Base-by-base conservation (phyloP, 2,113 vertebrate species). In the Telmatochromis brichardi region DNA sequence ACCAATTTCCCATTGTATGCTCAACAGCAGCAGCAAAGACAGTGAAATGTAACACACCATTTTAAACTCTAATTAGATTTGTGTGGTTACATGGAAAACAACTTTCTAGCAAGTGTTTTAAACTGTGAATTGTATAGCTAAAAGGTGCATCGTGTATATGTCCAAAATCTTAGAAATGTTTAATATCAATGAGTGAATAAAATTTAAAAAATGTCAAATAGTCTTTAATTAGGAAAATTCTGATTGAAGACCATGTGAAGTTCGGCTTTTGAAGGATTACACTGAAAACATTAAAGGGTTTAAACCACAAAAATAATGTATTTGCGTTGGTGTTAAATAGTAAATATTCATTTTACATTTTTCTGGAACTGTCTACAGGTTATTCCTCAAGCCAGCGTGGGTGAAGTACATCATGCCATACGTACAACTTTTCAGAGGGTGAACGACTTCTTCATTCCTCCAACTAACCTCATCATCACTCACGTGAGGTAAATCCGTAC, bases 401-500 rank as follows among this genome's bases (percentile, higher is more conserved):
- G 96, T 83, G 97, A 98, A 90, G 96, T 97, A 21, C 98, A 96
- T 33, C 98, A 54, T 2, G 94, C 97, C 47, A 92, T 98, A 89
- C 97, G 89, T 53, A 97, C 98, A 0, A 96, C 97, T 0, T 98
- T 99, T 86, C 93, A 97, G 88, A 97, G 97, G 89, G 97, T 99
- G 93, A 97, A 95, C 1, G 97, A 99, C 88, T 98, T 99, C 95
- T 99, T 98, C 95, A 98, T 99, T 90, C 98, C 98, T 53, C 97
- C 98, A 7, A 99, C 98, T 84, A 99, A 99, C 92, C 98, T 99
- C 87, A 98, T 99, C 94, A 99, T 99, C 96, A 99, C 98, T 88
- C 98, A 99, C 1, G 94, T 99, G 90, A 98, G 98, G 98, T 99
- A 96, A 95, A 95, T 37, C 19, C 15, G 26, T 57, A 11, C 54